phyloP scores from a whole-genome alignment of 2,113 vertebrate species.

The Taxidea taxus region DNA sequence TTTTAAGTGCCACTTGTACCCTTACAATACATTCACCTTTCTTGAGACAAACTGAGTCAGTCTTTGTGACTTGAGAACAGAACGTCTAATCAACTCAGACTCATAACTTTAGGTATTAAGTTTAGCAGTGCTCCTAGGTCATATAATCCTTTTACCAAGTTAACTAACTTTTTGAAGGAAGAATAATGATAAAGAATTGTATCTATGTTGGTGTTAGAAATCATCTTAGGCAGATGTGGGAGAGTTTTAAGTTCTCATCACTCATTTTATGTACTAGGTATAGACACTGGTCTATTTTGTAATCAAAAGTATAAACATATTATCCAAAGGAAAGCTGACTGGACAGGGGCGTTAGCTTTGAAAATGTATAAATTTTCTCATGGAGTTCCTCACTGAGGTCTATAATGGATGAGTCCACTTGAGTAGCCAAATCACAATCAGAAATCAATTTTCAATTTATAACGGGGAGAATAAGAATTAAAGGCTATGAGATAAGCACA shows the following conservation, averaged over 20 bases:
- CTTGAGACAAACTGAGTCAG: not conserved
- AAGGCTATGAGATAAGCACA: not conserved
- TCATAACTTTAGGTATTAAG: not conserved
- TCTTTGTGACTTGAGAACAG: not conserved
- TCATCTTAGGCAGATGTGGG: not conserved
- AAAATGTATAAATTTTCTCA: not conserved
- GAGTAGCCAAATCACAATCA: not conserved
- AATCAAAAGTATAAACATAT: not conserved
- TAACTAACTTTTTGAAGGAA: not conserved
- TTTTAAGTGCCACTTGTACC: not conserved
- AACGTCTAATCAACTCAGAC: not conserved
- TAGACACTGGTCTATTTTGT: not conserved
- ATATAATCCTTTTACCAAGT: not conserved
- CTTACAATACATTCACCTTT: not conserved
- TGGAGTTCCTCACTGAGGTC: not conserved
- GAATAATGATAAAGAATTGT: not conserved
- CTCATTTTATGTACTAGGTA: not conserved
- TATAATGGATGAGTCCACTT: not conserved
- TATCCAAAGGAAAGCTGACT: not conserved
- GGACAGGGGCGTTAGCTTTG: not conserved
- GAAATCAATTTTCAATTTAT: not conserved
- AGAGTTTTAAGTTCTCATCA: not conserved
- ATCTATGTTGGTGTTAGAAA: not conserved
- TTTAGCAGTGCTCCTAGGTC: not conserved
- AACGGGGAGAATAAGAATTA: not conserved